Evolutionary conservation across 2,888 invertebrate genomes (phyloP).

Genomic region (Macaria notata): DNA sequence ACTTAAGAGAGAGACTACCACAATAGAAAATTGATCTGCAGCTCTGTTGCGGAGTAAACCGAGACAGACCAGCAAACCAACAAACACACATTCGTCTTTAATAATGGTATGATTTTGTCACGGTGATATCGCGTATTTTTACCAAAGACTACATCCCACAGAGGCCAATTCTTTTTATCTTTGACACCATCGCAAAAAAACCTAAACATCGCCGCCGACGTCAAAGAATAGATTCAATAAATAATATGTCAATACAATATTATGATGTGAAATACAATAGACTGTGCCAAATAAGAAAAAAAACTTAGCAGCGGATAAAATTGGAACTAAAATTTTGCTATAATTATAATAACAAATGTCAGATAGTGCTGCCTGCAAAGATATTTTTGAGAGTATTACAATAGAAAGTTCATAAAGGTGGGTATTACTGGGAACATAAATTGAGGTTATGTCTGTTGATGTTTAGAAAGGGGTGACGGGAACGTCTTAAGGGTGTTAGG

Average conservation of each 20-base stretch:
- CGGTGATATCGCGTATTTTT: too few species aligned
- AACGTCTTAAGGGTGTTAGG: conserved; percentile 32
- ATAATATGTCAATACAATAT: conserved; percentile 72
- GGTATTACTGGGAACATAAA: conserved; percentile 74
- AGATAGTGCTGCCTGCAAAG: too few species aligned
- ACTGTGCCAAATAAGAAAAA: too few species aligned
- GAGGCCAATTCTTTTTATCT: background rate
- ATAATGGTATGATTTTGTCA: too few species aligned
- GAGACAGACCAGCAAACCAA: too few species aligned
- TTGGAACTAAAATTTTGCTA: too few species aligned
- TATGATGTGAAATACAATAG: conserved; percentile 55
- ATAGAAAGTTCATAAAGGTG: conserved; percentile 54
- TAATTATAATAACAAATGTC: too few species aligned
- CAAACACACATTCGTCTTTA: too few species aligned
- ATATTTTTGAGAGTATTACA: conserved; percentile 33
- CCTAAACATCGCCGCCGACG: background rate
- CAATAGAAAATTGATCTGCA: too few species aligned
- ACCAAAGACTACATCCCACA: background rate
- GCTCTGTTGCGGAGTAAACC: too few species aligned
- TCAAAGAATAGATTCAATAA: conserved; percentile 49
- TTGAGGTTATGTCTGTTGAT: conserved; percentile 48
- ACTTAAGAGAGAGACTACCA: too few species aligned
- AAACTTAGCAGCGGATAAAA: too few species aligned
- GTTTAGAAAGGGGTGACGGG: conserved; percentile 63
- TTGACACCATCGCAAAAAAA: conserved; percentile 3